phyloP scores from a whole-genome alignment of 2,113 vertebrate species.

The Forbesichthys agassizii region DNA sequence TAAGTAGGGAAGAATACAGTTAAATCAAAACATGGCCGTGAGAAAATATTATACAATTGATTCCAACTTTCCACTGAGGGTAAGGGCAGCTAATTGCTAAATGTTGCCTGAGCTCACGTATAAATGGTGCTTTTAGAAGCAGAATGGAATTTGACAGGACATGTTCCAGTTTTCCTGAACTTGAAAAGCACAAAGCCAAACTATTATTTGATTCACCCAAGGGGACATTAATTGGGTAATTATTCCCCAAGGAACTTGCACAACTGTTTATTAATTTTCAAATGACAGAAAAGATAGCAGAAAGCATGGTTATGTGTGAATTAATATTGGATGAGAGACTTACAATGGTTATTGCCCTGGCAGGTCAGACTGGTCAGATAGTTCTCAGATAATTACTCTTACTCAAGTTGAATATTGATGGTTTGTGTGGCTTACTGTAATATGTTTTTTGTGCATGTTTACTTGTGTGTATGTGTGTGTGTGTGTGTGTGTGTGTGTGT shows the following conservation, averaged over 20 bases:
- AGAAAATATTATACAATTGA: not conserved
- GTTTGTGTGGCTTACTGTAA: not conserved
- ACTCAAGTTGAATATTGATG: conserved; percentile 9
- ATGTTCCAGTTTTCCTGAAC: not conserved
- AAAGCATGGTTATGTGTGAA: too few relatives aligned
- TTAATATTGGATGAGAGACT: conserved; percentile 36
- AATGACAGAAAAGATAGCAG: too few relatives aligned
- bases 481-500: conserved; percentile 4
- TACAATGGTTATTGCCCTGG: conserved; percentile 57
- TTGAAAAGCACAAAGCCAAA: not conserved
- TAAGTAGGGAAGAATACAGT: not conserved
- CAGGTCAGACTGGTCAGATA: conserved; percentile 58
- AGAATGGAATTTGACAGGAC: not conserved
- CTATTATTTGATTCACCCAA: not conserved
- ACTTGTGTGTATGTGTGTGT: not conserved
- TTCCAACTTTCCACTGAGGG: not conserved
- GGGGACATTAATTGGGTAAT: too few relatives aligned
- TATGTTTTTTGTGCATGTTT: not conserved
- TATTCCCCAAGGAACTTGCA: too few relatives aligned
- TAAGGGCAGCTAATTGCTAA: not conserved
- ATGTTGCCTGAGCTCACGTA: not conserved
- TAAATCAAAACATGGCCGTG: too few relatives aligned
- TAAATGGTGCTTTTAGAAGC: too few relatives aligned
- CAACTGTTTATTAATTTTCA: too few relatives aligned
- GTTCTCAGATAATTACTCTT: conserved; percentile 26